phyloP scores from a whole-genome alignment of 1,140 invertebrate genomes.

The Nautilus pompilius region DNA sequence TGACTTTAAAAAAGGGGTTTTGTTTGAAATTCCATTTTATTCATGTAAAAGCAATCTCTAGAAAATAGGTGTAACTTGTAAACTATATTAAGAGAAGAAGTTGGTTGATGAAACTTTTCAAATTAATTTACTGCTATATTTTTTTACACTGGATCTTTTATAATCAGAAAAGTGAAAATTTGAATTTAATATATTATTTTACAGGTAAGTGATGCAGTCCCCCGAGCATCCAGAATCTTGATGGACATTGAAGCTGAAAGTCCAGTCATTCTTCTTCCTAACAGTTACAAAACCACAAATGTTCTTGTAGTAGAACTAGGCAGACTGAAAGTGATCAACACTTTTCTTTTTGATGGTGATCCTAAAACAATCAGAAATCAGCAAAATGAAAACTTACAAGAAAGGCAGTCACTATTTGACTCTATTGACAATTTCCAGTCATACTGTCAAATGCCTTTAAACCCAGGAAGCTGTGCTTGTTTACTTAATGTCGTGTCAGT shows the following conservation, averaged over 20 bases:
- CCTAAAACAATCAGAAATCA: conserved; percentile 30
- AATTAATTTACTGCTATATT: no score
- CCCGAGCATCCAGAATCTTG: conserved; percentile 59
- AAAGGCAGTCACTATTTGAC: conserved; percentile 11
- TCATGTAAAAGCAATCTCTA: no score
- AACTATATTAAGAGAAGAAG: no score
- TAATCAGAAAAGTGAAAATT: no score
- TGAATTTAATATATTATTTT: conserved; percentile 13
- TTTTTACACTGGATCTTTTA: no score
- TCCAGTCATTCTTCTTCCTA: conserved; percentile 83
- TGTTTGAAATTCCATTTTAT: no score
- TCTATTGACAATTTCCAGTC: conserved; percentile 18
- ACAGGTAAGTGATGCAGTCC: conserved; percentile 46
- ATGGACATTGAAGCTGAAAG: conserved; percentile 73
- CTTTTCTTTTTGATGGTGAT: conserved; percentile 53
- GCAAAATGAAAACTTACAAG: neutral
- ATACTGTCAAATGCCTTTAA: neutral
- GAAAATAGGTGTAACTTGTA: no score
- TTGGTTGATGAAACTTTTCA: no score
- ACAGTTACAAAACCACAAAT: conserved; percentile 74
- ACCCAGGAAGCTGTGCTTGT: conserved; percentile 41
- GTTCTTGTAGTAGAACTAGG: conserved; percentile 80
- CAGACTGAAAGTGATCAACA: conserved; percentile 75
- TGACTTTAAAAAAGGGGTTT: no score
- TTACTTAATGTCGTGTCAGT: conserved; percentile 76